Evolutionary conservation across 2,888 invertebrate genomes (phyloP).

Genomic region (Ochropacha duplaris): DNA sequence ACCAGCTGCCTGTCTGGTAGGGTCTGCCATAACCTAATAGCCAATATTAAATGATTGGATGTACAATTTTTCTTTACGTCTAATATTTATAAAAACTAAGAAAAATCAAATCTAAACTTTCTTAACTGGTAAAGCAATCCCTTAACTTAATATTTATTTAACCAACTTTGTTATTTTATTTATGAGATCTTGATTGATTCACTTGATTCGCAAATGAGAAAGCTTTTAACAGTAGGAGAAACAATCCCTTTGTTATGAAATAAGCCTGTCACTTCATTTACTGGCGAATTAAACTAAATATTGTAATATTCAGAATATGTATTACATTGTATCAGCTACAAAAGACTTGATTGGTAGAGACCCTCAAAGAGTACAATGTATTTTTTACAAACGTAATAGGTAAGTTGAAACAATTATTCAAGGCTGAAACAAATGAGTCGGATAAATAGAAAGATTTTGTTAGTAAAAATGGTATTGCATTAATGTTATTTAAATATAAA

Average conservation of each 20-base stretch:
- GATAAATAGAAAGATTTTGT: no score
- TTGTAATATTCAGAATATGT: not conserved
- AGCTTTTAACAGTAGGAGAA: not conserved
- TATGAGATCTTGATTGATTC: no score
- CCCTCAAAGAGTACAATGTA: not conserved
- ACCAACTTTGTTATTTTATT: no score
- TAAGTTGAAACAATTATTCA: no score
- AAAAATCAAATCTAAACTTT: no score
- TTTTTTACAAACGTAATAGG: no score
- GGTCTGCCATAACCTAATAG: constrained; percentile 21
- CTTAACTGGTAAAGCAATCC: no score
- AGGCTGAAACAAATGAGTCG: no score
- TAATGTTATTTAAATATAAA: no score
- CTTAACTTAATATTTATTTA: no score
- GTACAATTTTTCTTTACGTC: not conserved
- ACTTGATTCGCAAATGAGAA: not conserved
- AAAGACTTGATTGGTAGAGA: no score
- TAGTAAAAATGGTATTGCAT: no score
- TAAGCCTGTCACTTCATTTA: not conserved
- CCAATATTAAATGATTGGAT: constrained; percentile 13
- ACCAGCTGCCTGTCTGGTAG: constrained; percentile 7
- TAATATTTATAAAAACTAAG: not conserved
- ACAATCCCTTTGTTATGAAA: not conserved
- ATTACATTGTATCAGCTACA: not conserved
- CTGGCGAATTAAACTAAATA: not conserved